Percentiles rank a stretch among this genome's conserved stretches.
Conservation (phyloP, 2,888 invertebrate species). For the Oligia latruncula region DNA sequence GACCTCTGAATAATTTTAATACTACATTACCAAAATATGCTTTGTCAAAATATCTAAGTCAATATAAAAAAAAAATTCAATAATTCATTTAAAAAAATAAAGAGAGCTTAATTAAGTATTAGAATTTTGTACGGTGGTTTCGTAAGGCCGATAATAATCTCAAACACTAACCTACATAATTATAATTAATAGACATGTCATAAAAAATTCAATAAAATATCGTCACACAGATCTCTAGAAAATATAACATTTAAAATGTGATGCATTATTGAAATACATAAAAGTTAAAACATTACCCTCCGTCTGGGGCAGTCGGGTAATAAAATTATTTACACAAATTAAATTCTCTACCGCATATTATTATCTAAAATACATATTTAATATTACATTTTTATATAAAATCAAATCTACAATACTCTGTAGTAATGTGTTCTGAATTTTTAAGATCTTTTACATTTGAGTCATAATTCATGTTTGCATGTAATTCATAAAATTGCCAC, state of each 20-base stretch:
- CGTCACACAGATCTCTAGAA: constrained; percentile 67
- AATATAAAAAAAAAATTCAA: constrained; percentile 50
- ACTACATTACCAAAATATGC: constrained; percentile 48
- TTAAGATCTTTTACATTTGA: constrained; percentile 28
- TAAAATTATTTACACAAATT: constrained; percentile 61
- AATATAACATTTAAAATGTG: constrained; percentile 59
- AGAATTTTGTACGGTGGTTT: constrained; percentile 74
- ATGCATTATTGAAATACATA: constrained; percentile 46
- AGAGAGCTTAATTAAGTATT: constrained; percentile 71
- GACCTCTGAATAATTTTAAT: constrained; percentile 24
- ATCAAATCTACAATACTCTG: constrained; percentile 48
- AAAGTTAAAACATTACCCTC: neutral
- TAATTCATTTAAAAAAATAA: constrained; percentile 39
- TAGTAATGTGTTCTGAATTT: constrained; percentile 42
- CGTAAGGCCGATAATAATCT: constrained; percentile 64
- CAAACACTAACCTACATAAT: constrained; percentile 64
- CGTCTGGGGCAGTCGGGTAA: constrained; percentile 1
- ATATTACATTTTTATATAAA: constrained; percentile 38
- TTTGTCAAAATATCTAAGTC: constrained; percentile 27
- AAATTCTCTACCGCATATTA: constrained; percentile 52
- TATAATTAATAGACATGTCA: constrained; percentile 54
- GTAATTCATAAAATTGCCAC: neutral
- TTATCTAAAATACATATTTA: constrained; percentile 53
- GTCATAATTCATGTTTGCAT: constrained; percentile 9
- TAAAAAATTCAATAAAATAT: constrained; percentile 61